phyloP scores from a whole-genome alignment of 1,140 invertebrate species.

The Lepeophtheirus salmonis region DNA sequence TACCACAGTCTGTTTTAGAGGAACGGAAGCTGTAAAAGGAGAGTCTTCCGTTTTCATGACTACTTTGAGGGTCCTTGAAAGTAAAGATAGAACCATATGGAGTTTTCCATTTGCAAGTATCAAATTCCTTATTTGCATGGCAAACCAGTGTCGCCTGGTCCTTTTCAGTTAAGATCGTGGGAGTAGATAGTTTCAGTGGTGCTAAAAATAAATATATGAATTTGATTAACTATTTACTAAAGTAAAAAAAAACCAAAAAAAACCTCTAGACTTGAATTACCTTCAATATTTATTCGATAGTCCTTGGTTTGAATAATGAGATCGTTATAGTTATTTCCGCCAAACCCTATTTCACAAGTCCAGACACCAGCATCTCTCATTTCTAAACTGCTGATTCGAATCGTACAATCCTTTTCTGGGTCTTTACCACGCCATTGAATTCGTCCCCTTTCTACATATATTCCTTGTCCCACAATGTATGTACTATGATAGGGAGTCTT shows the following conservation, averaged over 20 bases:
- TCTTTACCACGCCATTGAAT: background rate
- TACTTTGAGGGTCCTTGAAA: background rate
- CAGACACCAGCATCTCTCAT: background rate
- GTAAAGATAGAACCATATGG: slow-evolving; percentile 10
- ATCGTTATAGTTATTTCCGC: background rate
- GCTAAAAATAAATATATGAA: background rate
- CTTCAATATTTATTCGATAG: background rate
- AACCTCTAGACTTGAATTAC: background rate
- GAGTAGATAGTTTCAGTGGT: slow-evolving; percentile 16
- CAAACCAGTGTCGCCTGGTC: slow-evolving; percentile 15
- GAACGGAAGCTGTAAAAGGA: slow-evolving; percentile 8
- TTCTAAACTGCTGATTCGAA: background rate
- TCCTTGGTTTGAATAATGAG: slow-evolving; percentile 7
- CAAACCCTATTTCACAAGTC: slow-evolving; percentile 8
- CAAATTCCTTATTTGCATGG: slow-evolving; percentile 15
- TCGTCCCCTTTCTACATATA: slow-evolving; percentile 1
- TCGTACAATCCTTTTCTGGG: slow-evolving; percentile 1
- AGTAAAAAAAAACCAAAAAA: background rate
- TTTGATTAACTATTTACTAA: background rate
- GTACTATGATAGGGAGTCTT: slow-evolving; percentile 8
- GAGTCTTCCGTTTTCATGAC: slow-evolving; percentile 13
- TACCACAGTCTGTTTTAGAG: slow-evolving; percentile 13
- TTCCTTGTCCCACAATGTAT: slow-evolving; percentile 8
- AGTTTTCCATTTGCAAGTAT: slow-evolving; percentile 11
- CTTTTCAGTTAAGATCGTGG: slow-evolving; percentile 3